Conservation (phyloP, 2,113 vertebrate species). For the Crotalus horridus region DNA sequence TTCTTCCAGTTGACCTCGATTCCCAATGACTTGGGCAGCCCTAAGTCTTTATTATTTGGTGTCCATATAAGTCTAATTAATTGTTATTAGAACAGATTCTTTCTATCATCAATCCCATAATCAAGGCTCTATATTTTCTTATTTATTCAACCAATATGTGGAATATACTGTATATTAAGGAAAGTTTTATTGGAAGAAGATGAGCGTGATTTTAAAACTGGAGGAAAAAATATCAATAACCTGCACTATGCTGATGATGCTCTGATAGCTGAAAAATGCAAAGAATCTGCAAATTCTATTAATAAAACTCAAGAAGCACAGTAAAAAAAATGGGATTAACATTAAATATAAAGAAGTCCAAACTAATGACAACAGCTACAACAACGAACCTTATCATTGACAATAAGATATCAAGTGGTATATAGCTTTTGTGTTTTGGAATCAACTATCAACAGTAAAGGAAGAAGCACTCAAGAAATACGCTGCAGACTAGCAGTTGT, state of each 20-base stretch:
- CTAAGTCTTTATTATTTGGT: not conserved
- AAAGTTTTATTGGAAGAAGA: not conserved
- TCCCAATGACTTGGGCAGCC: not conserved
- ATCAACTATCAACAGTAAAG: not conserved
- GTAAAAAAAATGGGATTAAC: not conserved
- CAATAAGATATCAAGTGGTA: not conserved
- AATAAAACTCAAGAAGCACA: not conserved
- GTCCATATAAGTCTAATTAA: not conserved
- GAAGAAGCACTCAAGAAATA: not conserved
- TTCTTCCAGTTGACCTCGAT: not conserved
- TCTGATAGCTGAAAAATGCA: not conserved
- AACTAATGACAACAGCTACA: not conserved
- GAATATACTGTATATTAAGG: not conserved
- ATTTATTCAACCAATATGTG: not conserved
- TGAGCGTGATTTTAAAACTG: not conserved
- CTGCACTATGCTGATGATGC: not conserved
- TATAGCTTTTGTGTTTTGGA: not conserved
- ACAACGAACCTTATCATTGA: not conserved
- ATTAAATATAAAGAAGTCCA: not conserved
- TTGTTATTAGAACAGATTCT: not conserved
- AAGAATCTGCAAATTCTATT: not conserved
- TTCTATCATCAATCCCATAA: not conserved
- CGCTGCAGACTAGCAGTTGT: not conserved
- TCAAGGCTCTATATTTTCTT: not conserved
- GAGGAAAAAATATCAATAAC: not conserved